Conservation (phyloP, 2,797 vertebrate genomes). For the Thunnus albacares region DNA sequence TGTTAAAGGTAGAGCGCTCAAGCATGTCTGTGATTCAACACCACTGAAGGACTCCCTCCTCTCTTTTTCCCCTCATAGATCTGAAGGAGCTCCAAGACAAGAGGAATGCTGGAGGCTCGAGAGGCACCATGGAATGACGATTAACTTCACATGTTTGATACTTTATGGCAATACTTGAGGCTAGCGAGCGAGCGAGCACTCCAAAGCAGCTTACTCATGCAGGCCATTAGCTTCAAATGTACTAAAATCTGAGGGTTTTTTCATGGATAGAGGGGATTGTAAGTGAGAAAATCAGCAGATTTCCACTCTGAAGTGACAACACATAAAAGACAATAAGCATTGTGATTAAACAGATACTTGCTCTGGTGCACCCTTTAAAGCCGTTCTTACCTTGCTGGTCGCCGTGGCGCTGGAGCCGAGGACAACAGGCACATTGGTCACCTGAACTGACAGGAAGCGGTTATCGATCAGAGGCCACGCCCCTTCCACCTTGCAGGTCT, state of each 20-base stretch:
- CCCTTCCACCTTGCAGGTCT: conserved; percentile 90
- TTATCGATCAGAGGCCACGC: conserved; percentile 91
- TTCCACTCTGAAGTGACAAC: background rate
- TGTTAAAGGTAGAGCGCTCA: conserved; percentile 85
- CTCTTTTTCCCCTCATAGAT: conserved; percentile 68
- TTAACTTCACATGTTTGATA: conserved; percentile 81
- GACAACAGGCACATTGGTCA: conserved; percentile 90
- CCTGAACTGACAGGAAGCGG: conserved; percentile 89
- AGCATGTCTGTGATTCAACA: conserved; percentile 85
- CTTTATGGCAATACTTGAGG: conserved; percentile 62
- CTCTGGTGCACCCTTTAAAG: background rate
- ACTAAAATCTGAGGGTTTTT: background rate
- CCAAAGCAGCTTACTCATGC: conserved; percentile 7
- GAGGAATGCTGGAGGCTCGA: conserved; percentile 80
- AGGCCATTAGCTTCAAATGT: conserved; percentile 14
- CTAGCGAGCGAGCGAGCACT: conserved; percentile 25
- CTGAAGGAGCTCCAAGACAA: conserved; percentile 78
- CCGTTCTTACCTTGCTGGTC: conserved; percentile 87
- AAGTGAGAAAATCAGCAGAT: background rate
- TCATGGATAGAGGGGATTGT: background rate
- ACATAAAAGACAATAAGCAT: background rate
- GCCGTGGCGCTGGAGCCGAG: conserved; percentile 88
- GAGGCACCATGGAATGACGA: conserved; percentile 79
- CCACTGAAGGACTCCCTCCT: conserved; percentile 76
- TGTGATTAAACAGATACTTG: background rate